Evolutionary conservation across 2,888 invertebrate species (phyloP), one percentile per base, ranked within the genome.

Genomic region (Drosophila eohydei): DNA sequence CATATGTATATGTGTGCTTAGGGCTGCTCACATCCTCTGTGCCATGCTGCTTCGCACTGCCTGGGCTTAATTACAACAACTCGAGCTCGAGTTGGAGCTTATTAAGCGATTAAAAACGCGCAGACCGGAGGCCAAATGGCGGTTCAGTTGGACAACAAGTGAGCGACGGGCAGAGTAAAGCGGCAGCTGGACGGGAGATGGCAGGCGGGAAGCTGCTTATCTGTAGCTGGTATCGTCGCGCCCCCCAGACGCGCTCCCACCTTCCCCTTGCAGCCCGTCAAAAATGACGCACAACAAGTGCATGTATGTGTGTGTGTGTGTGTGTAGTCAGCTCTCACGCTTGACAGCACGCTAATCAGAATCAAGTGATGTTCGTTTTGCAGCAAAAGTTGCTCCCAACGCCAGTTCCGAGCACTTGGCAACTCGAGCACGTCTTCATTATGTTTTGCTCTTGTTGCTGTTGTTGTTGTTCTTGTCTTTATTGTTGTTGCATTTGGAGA

Each of bases 341-440:
- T 89, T 91, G 88, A 88, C 91, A 91, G 90, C 92, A 81, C 89
- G 84, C 92, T 91, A 91, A 91, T 91, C 91, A 91, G 90, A 88
- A 90, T 91, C 90, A 88, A 91, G 88, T 85, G 89, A 90, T 83
- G 88, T 87, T 82, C 83, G 83, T 78, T 83, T 71, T 81, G 80
- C 81, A 75, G 81, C 85, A 78, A 73, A 71, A 83, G 56, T 44
- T 65, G 60, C 69, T 54, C 30, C 58, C 66, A 62, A 41, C 60
- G 61, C 63, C 72, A 66, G 65, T 59, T 58, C 56, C 63, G 61
- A 71, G 72, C 80, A 82, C 88, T 85, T 89, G 89, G 82, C 85
- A 89, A 86, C 82, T 81, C 84, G 81, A 86, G 84, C 84, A 84
- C 84, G 81, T 84, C 89, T 84, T 84, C 81, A 88, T 84, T 83